Evolutionary conservation across 2,888 invertebrate species (phyloP), one percentile per base, ranked within the genome.

Genomic region (Pseudococcus longispinus): DNA sequence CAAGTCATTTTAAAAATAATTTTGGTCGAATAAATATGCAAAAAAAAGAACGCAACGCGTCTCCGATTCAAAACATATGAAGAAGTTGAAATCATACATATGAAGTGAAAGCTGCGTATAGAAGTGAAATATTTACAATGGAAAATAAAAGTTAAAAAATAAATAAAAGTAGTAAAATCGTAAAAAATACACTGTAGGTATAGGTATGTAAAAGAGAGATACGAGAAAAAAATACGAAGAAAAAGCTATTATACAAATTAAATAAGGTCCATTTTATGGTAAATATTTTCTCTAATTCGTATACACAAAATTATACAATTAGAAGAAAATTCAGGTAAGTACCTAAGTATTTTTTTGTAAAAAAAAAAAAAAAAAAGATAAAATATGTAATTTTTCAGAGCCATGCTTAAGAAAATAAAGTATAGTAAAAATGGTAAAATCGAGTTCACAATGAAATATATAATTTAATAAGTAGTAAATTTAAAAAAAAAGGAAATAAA

Each of bases 361-460:
- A 70, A 70, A 70, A 20, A 55, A n/a, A n/a, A 46, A 46, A 46
- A 37, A 37, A 37, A 37, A 37, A 60, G 65, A 29, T 70, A 70
- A 70, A 70, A 70, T 70, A 70, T 70, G 29, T 15, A 2, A 70
- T 29, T 65, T 70, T 70, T 18, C 8, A 70, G 23, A 60, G 70
- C 29, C 26, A 32, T 70, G 70, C 70, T 4, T 18, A 29, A 70
- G 29, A 23, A 60, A 70, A 70, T 29, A 29, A 32, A 29, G 26
- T 60, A 60, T 18, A 65, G 65, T 29, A 70, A 29, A 70, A 70
- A 70, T 60, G 29, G 70, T 70, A 70, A 70, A 70, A 70, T 70
- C 13, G 18, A 70, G 13, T 70, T 70, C 29, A 70, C 70, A 29
- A 70, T 29, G 18, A 70, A 70, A 70, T 70, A 70, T 15, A 70